Base-by-base conservation (phyloP, 2,888 invertebrate genomes). In the Megamerina dolium region DNA sequence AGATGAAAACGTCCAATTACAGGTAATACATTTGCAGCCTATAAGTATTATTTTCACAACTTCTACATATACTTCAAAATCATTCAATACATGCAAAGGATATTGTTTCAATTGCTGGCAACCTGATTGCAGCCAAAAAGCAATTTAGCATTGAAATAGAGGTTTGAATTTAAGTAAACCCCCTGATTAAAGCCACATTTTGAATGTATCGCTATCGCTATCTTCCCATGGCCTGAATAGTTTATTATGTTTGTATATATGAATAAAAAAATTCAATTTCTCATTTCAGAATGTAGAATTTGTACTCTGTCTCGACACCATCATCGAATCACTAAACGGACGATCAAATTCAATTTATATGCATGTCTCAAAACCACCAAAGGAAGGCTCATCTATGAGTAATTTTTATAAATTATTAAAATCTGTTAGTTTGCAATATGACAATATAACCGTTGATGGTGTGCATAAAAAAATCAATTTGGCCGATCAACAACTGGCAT, bases 401-500 rank as follows among this genome's bases (percentile, higher is more conserved):
- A 73, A 77, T 9, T 76, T 85, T 54, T 79, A 75, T 51, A 77
- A 83, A 72, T 77, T 82, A 57, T 63, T 86, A n/a, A 77, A 80
- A 61, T 66, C 73, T 37, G 70, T 75, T 5, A 77, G 79, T 1
- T 74, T 78, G 0, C 64, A 72, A 36, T 64, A 74, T 34, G 70
- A 70, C 2, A 70, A 74, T 2, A 68, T 75, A 1, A 73, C 73
- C 4, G 75, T 85, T 10, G 81, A 85, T 48, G 77, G 87, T 34
- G 79, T 83, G 6, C 94, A 96, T 62, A 96, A 96, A 74, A 97
- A 97, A 76, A 97, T 99, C 56, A 95, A 95, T 75, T 74, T 97
- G 41, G 93, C 92, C 0, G 93, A 95, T 40, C 88, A 90, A 54
- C 77, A 84, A 42, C 72, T 95, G 20, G 88, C 93, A 0, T 99